phyloP scores from a whole-genome alignment of 2,113 vertebrate species.

The Pogonocichla stellata region DNA sequence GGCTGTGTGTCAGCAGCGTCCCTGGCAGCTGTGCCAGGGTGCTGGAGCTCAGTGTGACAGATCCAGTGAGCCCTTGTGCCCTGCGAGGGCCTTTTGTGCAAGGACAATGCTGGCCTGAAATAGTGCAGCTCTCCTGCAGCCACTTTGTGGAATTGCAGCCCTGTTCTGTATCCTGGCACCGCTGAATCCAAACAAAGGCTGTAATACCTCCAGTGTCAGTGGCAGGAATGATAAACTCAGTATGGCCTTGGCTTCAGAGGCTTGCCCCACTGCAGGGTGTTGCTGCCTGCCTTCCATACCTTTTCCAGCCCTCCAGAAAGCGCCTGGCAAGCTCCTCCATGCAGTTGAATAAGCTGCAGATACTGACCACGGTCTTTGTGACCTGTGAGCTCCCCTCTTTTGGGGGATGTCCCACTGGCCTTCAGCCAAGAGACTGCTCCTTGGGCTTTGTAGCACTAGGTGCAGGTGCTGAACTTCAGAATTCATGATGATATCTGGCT shows the following conservation, averaged over 20 bases:
- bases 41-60: not conserved
- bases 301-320: not conserved
- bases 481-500: not conserved
- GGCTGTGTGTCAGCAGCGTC: not conserved
- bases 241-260: not conserved
- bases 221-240: not conserved
- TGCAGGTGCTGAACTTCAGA: not conserved
- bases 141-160: not conserved
- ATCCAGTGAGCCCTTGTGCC: fast-evolving
- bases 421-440: not conserved
- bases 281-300: not conserved
- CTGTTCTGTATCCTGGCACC: not conserved
- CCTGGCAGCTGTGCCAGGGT: not conserved
- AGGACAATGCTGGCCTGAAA: not conserved
- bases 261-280: not conserved
- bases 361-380: fast-evolving
- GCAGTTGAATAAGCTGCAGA: not conserved
- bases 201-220: not conserved
- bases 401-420: not conserved
- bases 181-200: not conserved
- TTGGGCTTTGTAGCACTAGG: not conserved
- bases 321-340: not conserved
- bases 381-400: not conserved
- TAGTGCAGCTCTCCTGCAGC: not conserved
- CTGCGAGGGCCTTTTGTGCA: fast-evolving